Conservation (phyloP, 2,113 vertebrate species). For the Tetrax tetrax region DNA sequence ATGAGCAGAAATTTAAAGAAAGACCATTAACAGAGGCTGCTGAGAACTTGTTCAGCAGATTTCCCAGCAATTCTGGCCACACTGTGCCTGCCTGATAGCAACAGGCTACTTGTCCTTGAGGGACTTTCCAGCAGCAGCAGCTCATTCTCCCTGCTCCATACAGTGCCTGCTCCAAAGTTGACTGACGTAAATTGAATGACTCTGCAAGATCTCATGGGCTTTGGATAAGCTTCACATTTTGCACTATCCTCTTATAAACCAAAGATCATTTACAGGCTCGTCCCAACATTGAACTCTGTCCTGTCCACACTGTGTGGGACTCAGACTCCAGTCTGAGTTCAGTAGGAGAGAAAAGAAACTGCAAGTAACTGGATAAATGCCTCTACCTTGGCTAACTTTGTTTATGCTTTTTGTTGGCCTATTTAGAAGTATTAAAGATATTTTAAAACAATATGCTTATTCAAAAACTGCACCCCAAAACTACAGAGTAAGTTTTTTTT, state of each 20-base stretch:
- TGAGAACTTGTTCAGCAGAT: neutral
- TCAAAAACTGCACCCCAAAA: constrained; percentile 37
- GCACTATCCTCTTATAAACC: neutral
- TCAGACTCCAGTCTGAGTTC: neutral
- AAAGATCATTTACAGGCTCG: neutral
- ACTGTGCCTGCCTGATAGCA: neutral
- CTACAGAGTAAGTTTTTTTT: neutral
- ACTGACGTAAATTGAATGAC: neutral
- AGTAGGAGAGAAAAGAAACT: neutral
- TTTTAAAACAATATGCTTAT: constrained; percentile 3
- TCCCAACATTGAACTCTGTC: neutral
- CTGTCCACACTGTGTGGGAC: neutral
- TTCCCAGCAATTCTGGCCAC: neutral
- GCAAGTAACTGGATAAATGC: neutral
- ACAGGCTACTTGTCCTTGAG: neutral
- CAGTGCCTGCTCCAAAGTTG: neutral
- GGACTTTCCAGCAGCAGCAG: neutral
- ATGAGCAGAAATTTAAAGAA: neutral
- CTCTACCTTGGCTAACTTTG: neutral
- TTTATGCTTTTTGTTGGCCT: neutral
- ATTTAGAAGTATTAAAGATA: neutral
- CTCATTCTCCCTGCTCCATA: neutral
- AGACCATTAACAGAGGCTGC: neutral
- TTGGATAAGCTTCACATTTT: neutral
- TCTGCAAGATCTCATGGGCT: neutral